A percentile compares a stretch with the other conserved stretches of the same genome.
phyloP scores from a whole-genome alignment of 2,113 vertebrate genomes.

The Megaceryle torquata region DNA sequence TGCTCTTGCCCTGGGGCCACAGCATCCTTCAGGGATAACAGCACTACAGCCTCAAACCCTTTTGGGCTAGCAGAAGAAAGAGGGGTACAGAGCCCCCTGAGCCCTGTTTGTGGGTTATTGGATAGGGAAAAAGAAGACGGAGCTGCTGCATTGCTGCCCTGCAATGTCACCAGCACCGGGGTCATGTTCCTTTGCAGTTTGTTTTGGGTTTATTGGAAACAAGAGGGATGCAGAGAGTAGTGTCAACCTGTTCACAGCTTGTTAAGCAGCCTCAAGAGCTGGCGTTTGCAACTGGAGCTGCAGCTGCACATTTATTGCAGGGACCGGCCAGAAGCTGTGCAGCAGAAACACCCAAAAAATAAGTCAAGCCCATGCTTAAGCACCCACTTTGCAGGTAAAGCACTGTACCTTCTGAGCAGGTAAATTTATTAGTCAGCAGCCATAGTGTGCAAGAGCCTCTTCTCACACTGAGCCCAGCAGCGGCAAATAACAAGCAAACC shows the following conservation, averaged over 20 bases:
- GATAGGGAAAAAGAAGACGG: not conserved
- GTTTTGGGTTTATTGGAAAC: not conserved
- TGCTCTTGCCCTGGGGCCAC: not conserved
- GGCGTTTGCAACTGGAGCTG: fast-evolving
- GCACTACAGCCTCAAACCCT: not conserved
- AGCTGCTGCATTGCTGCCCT: not conserved
- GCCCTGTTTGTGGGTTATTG: not conserved
- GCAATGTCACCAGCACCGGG: not conserved
- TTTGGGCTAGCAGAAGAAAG: not conserved
- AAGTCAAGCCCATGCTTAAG: not conserved
- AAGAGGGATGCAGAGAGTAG: not conserved
- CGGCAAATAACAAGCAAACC: not conserved
- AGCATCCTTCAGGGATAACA: not conserved
- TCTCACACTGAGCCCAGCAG: not conserved
- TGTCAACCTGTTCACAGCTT: not conserved
- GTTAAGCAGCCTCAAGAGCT: not conserved
- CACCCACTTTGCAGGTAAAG: not conserved
- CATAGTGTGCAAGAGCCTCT: not conserved
- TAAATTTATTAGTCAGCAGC: not conserved
- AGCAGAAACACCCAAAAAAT: not conserved
- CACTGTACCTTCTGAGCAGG: not conserved
- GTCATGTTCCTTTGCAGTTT: not conserved
- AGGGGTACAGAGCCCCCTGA: not conserved
- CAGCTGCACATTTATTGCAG: not conserved
- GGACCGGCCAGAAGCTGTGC: not conserved